phyloP scores from a whole-genome alignment of 2,113 vertebrate species.

The Notarius quadriscutis region DNA sequence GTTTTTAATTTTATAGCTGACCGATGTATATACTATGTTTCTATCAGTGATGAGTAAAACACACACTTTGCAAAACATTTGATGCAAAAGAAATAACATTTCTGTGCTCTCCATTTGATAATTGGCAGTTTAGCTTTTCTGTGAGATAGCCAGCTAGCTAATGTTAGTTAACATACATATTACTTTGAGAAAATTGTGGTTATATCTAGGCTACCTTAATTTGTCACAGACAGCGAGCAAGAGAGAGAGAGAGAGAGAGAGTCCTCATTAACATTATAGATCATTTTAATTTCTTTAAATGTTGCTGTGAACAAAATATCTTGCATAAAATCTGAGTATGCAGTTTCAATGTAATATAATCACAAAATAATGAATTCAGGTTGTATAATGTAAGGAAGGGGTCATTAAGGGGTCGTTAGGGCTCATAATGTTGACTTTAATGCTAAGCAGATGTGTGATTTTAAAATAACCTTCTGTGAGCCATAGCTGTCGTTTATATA shows the following conservation, averaged over 20 bases:
- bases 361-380: not conserved
- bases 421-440: not conserved
- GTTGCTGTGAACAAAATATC: not conserved
- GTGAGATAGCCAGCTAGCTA: not conserved
- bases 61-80: not conserved
- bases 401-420: not conserved
- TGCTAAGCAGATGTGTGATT: constrained; percentile 12
- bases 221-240: not conserved
- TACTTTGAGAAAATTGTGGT: not conserved
- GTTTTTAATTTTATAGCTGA: no score
- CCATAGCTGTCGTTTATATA: constrained; percentile 26
- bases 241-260: not conserved
- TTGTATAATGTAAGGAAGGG: not conserved
- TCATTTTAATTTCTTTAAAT: not conserved
- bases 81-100: not conserved
- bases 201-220: not conserved
- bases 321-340: not conserved
- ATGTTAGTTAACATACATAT: not conserved
- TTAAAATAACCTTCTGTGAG: not conserved
- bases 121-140: not conserved
- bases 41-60: not conserved
- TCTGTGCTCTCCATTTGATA: not conserved
- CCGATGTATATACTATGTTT: not conserved
- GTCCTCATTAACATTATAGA: not conserved
- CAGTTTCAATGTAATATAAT: not conserved